These are phyloP conservation scores for Rousettus madagascariensis DNA, from an alignment of 2,797 vertebrate genomes.

Conservation along the genomic window DNA sequence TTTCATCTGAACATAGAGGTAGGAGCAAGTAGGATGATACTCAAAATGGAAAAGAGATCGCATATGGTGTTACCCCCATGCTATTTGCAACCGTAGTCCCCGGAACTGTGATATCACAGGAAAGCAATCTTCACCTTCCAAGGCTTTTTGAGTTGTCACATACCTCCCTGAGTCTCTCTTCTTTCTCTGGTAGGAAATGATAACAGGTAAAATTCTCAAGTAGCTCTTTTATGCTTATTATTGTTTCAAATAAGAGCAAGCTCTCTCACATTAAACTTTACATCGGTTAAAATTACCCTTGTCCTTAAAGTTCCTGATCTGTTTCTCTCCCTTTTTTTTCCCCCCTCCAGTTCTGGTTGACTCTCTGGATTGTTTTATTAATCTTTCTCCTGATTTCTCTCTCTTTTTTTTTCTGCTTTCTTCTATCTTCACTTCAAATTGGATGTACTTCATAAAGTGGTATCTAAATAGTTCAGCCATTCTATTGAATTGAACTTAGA, in stretches of 20 bases:
- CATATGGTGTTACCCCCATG: accelerated
- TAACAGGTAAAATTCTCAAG: background rate
- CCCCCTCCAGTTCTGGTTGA: background rate
- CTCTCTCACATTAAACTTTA: slow-evolving; percentile 5
- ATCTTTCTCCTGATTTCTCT: background rate
- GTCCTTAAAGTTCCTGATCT: background rate
- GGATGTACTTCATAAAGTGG: background rate
- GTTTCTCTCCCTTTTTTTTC: background rate
- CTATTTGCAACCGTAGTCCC: background rate
- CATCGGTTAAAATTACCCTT: background rate
- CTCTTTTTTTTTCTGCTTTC: background rate
- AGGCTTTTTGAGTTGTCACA: background rate
- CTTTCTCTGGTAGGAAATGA: background rate
- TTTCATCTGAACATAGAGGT: background rate
- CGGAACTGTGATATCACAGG: background rate
- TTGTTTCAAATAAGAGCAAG: background rate
- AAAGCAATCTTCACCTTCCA: background rate
- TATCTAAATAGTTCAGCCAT: slow-evolving; percentile 5
- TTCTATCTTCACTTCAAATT: background rate
- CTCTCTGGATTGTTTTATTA: background rate
- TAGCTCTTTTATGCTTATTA: background rate
- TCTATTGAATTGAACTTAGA: slow-evolving; percentile 51
- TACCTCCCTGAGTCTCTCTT: background rate
- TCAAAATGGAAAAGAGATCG: background rate
- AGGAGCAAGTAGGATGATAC: background rate